Conservation (phyloP, 2,888 invertebrate genomes). For the Myopa tessellatipennis region DNA sequence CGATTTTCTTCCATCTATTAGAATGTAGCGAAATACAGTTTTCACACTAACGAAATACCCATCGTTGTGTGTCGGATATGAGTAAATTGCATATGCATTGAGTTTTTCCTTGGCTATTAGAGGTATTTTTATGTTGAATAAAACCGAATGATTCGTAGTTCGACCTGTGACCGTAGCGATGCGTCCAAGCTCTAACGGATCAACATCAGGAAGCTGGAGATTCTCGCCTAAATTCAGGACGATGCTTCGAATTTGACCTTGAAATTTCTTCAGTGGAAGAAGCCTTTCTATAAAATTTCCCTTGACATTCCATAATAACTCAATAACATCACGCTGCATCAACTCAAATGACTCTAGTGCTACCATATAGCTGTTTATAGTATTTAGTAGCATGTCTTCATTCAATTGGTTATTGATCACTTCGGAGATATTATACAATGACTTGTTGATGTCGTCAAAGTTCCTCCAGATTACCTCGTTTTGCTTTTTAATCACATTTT, state of each 20-base stretch:
- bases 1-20: no score
- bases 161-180: neutral
- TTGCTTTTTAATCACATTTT: slow-evolving; percentile 5
- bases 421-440: slow-evolving; percentile 8
- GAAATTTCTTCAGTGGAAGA: neutral
- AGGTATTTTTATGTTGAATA: slow-evolving; percentile 20
- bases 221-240: neutral
- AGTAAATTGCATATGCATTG: neutral
- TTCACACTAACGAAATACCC: neutral
- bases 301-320: neutral
- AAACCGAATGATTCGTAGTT: neutral
- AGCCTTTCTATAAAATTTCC: slow-evolving; percentile 10
- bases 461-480: slow-evolving; percentile 4
- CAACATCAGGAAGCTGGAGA: neutral
- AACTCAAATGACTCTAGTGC: slow-evolving; percentile 14
- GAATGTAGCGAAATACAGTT: no score
- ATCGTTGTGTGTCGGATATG: neutral
- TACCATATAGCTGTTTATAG: neutral
- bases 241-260: neutral
- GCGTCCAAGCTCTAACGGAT: neutral
- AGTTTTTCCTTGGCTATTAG: slow-evolving; percentile 15
- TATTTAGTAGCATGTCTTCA: neutral
- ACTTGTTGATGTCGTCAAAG: neutral
- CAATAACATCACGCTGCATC: neutral
- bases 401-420: slow-evolving; percentile 2